phyloP scores from a whole-genome alignment of 2,888 invertebrate genomes.

The Isoperla grammatica region DNA sequence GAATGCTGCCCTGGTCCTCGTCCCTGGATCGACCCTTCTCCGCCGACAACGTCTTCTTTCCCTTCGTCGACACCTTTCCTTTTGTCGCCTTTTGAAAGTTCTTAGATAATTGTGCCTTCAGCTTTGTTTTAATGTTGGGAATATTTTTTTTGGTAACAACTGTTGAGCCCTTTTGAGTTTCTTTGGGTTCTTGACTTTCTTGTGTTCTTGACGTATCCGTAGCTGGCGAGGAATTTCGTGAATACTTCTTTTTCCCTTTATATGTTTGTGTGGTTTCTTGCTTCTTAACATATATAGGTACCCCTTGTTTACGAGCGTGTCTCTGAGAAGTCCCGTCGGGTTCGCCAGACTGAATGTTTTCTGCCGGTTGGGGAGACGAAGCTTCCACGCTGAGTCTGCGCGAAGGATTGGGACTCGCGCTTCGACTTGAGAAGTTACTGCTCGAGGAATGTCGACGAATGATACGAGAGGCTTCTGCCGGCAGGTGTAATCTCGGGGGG shows the following conservation, averaged over 20 bases:
- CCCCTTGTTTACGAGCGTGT: constrained; percentile 23
- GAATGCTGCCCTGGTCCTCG: constrained; percentile 33
- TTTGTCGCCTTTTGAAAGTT: constrained; percentile 27
- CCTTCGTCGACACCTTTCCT: constrained; percentile 19
- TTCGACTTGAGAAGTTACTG: constrained; percentile 32
- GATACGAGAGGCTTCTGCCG: constrained; percentile 71
- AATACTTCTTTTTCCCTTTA: constrained; percentile 20
- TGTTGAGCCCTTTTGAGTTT: neutral
- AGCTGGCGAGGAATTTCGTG: neutral
- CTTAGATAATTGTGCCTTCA: constrained; percentile 31
- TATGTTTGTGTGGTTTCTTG: constrained; percentile 19
- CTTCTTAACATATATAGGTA: constrained; percentile 24
- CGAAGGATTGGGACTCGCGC: constrained; percentile 26
- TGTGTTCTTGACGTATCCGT: neutral
- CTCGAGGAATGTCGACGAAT: constrained; percentile 78
- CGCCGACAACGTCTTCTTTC: constrained; percentile 4
- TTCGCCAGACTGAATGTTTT: too few relatives aligned
- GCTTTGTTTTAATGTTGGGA: constrained; percentile 25
- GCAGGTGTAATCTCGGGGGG: constrained; percentile 46
- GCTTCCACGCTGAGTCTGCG: constrained; percentile 20
- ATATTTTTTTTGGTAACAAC: constrained; percentile 1
- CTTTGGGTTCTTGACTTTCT: neutral
- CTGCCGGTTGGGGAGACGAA: neutral
- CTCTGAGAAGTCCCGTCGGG: too few relatives aligned
- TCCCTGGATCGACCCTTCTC: constrained; percentile 26